Evolutionary conservation across 2,113 vertebrate genomes (phyloP).

Genomic region (Balaeniceps rex): DNA sequence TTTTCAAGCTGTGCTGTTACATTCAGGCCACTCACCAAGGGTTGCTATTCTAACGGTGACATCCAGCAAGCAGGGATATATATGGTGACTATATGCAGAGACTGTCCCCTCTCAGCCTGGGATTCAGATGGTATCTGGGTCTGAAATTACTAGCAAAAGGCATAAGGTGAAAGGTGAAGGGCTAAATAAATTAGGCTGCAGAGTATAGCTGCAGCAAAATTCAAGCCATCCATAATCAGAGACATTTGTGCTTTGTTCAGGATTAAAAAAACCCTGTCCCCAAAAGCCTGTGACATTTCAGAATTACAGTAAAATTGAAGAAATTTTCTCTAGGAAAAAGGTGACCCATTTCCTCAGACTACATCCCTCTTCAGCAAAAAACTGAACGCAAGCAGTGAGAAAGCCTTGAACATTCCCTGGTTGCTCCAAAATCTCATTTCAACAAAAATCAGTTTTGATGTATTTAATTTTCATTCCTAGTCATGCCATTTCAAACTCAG

Average conservation of each 20-base stretch:
- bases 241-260: not conserved
- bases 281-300: slow-evolving; percentile 22
- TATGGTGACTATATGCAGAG: not conserved
- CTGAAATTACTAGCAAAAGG: not conserved
- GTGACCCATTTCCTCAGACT: slow-evolving; percentile 63
- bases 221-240: slow-evolving; percentile 4
- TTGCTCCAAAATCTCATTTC: slow-evolving; percentile 41
- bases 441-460: slow-evolving; percentile 54
- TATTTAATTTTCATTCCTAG: slow-evolving; percentile 65
- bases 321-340: slow-evolving; percentile 58
- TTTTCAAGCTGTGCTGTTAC: not conserved
- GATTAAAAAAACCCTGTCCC: not conserved
- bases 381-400: not conserved
- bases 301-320: slow-evolving; percentile 35
- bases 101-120: not conserved
- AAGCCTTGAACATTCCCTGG: slow-evolving; percentile 47
- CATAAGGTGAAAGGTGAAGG: not conserved
- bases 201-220: not conserved
- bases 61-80: not conserved
- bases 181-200: not conserved
- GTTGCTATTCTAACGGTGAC: not conserved
- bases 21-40: not conserved
- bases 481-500: slow-evolving; percentile 58
- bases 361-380: slow-evolving; percentile 22
- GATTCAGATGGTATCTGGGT: not conserved